Evolutionary conservation across 1,140 invertebrate species (phyloP), one percentile per base, ranked within the genome.

Genomic region (Psilanteris sp.): DNA sequence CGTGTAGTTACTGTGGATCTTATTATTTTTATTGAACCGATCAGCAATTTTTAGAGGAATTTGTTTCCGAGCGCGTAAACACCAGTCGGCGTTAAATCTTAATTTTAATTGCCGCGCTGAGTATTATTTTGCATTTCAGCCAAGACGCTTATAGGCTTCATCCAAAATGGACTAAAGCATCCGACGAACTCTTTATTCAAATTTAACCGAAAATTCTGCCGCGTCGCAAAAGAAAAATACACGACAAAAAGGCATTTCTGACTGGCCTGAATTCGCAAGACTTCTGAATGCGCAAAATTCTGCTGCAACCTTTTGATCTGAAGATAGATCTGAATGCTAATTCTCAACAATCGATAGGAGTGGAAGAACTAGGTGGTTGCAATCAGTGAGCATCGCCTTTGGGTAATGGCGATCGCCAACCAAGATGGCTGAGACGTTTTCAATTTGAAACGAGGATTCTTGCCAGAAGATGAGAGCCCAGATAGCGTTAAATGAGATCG

Each of bases 261-360:
- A 26, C 3, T 13, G 6, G 27, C 27, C 22, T 10, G 11, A 31
- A 16, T 7, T n/a, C n/a, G n/a, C n/a, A 41, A 39, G 39, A 31
- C 34, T 37, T 59, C 14, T 41, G 48, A 57, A 57, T 61, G 14
- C 46, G 1, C 32, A 50, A 27, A 54, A 46, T 37, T 15, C 20
- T 1, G 16, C 10, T 20, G 18, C 4, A 3, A n/a, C 9, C 29
- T 44, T 52, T 54, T 54, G 39, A 62, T 57, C 43, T 31, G 39
- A 11, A 5, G 18, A 67, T 39, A 77, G 77, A 81, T 83, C 70
- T 61, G 52, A 80, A 84, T 84, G 83, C 81, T 83, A 83, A 83
- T 84, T 83, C 39, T 26, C 34, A n/a, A 18, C 41, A 36, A 74
- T 62, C 68, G 41, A 75, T 77, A 80, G 80, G 81, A 72, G 24